Percentiles rank a stretch among this genome's conserved stretches.
phyloP scores from a whole-genome alignment of 1,140 invertebrate species.

The Heliconius himera region DNA sequence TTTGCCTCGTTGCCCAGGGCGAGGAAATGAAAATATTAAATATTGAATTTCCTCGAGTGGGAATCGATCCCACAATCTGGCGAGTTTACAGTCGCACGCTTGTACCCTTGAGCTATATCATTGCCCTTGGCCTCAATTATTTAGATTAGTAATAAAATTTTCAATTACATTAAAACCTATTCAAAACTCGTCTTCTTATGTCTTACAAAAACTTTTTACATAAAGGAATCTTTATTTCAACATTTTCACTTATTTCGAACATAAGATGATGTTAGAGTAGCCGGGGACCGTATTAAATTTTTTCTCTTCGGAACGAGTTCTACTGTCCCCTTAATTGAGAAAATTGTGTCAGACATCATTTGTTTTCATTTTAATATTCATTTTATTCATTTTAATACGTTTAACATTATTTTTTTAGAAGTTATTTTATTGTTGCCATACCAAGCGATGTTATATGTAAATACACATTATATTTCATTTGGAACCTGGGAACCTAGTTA shows the following conservation, averaged over 20 bases:
- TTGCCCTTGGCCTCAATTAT: no score
- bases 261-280: background rate
- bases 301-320: slow-evolving; percentile 8
- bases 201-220: background rate
- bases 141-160: no score
- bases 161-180: background rate
- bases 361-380: background rate
- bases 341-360: slow-evolving; percentile 1
- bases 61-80: no score
- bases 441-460: no score
- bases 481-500: no score
- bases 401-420: no score
- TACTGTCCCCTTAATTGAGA: slow-evolving; percentile 1
- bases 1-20: background rate
- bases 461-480: no score
- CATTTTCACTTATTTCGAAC: background rate
- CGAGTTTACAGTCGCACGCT: no score
- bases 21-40: background rate
- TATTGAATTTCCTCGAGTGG: no score
- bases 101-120: no score
- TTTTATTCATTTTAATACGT: background rate
- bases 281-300: slow-evolving; percentile 3
- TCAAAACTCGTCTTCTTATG: background rate
- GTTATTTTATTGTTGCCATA: no score
- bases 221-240: background rate